Percentiles rank a stretch among this genome's conserved stretches.
phyloP scores from a whole-genome alignment of 2,888 invertebrate genomes.

The Eupithecia subfuscata region DNA sequence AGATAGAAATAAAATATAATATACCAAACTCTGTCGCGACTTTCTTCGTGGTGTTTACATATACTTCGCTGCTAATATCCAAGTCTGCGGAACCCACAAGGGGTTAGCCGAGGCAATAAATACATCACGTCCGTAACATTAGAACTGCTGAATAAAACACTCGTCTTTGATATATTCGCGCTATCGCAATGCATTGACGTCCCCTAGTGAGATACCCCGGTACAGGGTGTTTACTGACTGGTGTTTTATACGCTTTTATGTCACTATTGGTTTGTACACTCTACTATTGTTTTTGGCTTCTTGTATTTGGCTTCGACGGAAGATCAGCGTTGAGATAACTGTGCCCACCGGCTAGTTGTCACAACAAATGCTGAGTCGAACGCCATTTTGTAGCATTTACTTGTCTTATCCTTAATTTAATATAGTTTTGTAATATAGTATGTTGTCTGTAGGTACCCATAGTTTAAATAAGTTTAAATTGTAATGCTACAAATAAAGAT shows the following conservation, averaged over 20 bases:
- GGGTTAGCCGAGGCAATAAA: conserved; percentile 55
- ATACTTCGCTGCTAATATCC: conserved; percentile 7
- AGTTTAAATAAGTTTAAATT: too few relatives aligned
- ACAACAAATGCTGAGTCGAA: too few relatives aligned
- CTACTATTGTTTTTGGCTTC: too few relatives aligned
- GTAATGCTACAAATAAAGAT: too few relatives aligned
- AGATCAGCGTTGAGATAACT: too few relatives aligned
- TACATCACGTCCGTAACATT: conserved; percentile 66
- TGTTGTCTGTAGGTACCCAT: too few relatives aligned
- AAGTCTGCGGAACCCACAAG: conserved; percentile 2
- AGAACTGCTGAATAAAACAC: conserved; percentile 69
- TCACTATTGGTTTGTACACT: neutral
- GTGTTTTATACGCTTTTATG: neutral
- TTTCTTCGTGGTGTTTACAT: neutral
- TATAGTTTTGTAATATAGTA: too few relatives aligned
- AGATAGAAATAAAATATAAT: neutral
- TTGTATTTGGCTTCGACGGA: too few relatives aligned
- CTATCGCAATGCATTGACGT: conserved; percentile 64
- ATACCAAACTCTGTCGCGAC: neutral
- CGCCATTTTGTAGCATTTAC: too few relatives aligned
- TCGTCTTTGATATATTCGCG: conserved; percentile 75
- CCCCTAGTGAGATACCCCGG: conserved; percentile 37
- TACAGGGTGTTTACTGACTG: conserved; percentile 52
- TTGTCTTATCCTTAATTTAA: too few relatives aligned
- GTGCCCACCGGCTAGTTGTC: too few relatives aligned